Evolutionary conservation across 1,140 invertebrate species (phyloP).

Genomic region (Hydropsyche tenuis): DNA sequence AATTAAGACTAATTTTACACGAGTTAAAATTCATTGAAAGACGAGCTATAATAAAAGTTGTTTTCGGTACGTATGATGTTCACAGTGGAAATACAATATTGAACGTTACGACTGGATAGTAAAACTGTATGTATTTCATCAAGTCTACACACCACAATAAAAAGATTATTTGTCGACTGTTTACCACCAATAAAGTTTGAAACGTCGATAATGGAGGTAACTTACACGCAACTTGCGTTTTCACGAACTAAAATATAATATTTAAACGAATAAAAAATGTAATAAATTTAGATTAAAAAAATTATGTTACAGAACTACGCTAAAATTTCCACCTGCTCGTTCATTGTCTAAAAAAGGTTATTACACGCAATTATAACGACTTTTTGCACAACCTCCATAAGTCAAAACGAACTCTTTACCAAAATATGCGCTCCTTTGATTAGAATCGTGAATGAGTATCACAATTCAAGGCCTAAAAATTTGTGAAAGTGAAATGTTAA

Average conservation of each 20-base stretch:
- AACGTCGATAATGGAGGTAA: too few relatives aligned
- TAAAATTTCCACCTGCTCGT: slow-evolving; percentile 6
- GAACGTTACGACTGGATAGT: too few relatives aligned
- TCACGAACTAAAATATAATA: too few relatives aligned
- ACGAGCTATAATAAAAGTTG: background rate
- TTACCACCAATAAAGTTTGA: too few relatives aligned
- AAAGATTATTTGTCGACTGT: too few relatives aligned
- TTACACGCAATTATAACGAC: background rate
- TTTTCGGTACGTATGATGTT: too few relatives aligned
- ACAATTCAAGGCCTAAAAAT: slow-evolving; percentile 6
- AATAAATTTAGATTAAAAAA: too few relatives aligned
- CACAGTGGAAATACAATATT: too few relatives aligned
- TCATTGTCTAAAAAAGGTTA: background rate
- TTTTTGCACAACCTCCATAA: background rate
- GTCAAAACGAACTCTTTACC: background rate
- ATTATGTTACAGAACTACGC: background rate
- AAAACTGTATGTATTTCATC: too few relatives aligned
- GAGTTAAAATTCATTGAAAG: slow-evolving; percentile 17
- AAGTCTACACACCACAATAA: too few relatives aligned
- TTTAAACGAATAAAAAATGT: too few relatives aligned
- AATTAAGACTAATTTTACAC: slow-evolving; percentile 23
- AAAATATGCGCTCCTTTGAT: background rate
- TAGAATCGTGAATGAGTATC: background rate
- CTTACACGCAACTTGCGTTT: too few relatives aligned
- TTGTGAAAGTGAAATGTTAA: slow-evolving; percentile 14